Evolutionary conservation across 2,797 vertebrate species (phyloP).

Genomic region (Telmatherina bonti): DNA sequence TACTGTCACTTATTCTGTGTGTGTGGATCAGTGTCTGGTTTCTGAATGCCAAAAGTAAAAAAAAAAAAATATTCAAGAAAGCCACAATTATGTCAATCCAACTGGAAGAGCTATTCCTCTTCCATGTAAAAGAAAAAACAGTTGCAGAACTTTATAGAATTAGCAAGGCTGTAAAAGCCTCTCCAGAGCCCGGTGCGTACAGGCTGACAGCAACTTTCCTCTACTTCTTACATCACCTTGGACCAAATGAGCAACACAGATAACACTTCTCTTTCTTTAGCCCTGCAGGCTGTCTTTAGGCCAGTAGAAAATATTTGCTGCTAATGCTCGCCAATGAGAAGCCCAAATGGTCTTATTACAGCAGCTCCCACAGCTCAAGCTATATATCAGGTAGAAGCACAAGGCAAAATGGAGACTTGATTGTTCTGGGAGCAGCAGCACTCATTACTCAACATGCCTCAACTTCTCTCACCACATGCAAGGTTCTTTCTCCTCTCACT

Average conservation of each 20-base stretch:
- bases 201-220: constrained; percentile 28
- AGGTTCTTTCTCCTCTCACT: constrained; percentile 48
- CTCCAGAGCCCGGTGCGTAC: constrained; percentile 12
- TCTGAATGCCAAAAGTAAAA: neutral
- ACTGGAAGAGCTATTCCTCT: neutral
- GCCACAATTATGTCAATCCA: neutral
- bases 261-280: constrained; percentile 70
- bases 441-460: constrained; percentile 83
- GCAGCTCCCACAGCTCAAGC: constrained; percentile 80
- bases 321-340: constrained; percentile 84
- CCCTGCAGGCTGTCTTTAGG: constrained; percentile 81
- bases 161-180: constrained; percentile 17
- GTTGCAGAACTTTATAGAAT: constrained; percentile 5
- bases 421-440: constrained; percentile 85
- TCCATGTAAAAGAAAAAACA: constrained; percentile 8
- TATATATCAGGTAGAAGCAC: constrained; percentile 84
- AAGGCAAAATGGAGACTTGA: constrained; percentile 82
- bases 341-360: constrained; percentile 87
- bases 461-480: constrained; percentile 49
- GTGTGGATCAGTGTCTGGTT: no score
- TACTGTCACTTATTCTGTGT: no score
- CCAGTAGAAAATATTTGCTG: constrained; percentile 81
- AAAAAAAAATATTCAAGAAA: neutral
- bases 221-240: constrained; percentile 59
- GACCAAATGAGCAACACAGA: constrained; percentile 54